A percentile compares a stretch with the other conserved stretches of the same genome.
Conservation (phyloP, 2,113 vertebrate species). For the Poecilia latipinna region DNA sequence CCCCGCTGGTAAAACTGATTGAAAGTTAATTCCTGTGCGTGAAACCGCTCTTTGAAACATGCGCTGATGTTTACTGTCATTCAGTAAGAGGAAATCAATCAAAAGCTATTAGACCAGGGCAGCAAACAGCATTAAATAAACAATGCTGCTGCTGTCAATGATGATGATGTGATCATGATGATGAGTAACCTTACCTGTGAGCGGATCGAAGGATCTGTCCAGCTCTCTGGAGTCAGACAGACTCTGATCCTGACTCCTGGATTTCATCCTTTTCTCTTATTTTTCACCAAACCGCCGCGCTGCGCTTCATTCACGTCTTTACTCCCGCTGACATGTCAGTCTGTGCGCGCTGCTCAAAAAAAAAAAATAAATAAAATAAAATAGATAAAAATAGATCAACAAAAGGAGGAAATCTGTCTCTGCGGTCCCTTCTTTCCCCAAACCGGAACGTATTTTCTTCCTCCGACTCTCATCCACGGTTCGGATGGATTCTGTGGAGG, state of each 20-base stretch:
- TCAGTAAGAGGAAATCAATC: background rate
- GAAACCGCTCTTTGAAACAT: background rate
- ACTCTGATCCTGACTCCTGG: conserved; percentile 87
- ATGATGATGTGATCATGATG: background rate
- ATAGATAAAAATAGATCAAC: too few species aligned
- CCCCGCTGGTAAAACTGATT: too few species aligned
- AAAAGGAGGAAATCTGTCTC: too few species aligned
- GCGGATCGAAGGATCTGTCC: conserved; percentile 90
- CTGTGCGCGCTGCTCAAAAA: background rate
- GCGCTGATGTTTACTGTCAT: background rate
- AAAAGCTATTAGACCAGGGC: background rate
- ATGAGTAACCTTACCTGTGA: conserved; percentile 82
- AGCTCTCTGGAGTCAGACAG: conserved; percentile 90
- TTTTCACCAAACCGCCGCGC: conserved; percentile 17
- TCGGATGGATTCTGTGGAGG: background rate
- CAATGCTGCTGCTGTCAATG: too few species aligned
- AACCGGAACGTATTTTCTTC: background rate
- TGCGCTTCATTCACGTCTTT: conserved; percentile 15
- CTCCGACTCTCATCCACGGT: background rate
- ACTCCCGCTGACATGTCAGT: background rate
- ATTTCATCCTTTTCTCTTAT: conserved; percentile 78
- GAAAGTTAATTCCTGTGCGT: background rate
- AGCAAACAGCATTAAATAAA: background rate
- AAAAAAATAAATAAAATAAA: too few species aligned
- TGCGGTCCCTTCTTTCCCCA: background rate